Conservation (phyloP, 1,140 invertebrate species). For the Eupristina koningsbergeri region DNA sequence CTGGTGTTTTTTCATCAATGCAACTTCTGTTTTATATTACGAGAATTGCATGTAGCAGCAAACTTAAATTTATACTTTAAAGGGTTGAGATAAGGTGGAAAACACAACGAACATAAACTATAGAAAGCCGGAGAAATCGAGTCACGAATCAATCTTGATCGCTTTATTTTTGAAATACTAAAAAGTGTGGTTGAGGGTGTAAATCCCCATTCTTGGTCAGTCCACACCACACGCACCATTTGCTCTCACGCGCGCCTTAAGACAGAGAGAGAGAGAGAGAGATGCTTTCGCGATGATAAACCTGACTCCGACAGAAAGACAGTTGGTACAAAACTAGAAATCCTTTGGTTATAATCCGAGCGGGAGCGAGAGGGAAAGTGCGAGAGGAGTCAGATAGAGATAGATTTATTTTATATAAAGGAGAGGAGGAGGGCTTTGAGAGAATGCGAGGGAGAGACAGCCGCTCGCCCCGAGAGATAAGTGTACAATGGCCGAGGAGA, state of each 20-base stretch:
- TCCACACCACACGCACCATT: too few species aligned
- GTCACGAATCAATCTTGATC: not conserved
- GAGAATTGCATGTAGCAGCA: too few species aligned
- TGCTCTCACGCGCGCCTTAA: not conserved
- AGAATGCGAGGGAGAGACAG: conserved; percentile 53
- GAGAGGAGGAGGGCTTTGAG: conserved; percentile 50
- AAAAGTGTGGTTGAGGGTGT: conserved; percentile 6
- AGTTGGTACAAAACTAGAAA: conserved; percentile 45
- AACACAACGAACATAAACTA: too few species aligned
- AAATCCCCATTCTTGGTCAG: not conserved
- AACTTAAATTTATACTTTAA: too few species aligned
- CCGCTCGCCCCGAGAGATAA: conserved; percentile 61
- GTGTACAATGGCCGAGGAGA: conserved; percentile 65
- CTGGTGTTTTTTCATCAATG: not conserved
- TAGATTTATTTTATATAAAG: conserved; percentile 51
- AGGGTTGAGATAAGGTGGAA: not conserved
- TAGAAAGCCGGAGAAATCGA: not conserved
- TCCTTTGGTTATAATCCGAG: conserved; percentile 20
- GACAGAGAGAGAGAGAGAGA: not conserved
- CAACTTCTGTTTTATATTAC: not conserved
- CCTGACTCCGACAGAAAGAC: conserved; percentile 2
- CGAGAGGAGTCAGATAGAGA: conserved; percentile 44
- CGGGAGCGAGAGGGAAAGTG: conserved; percentile 8
- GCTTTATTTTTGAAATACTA: conserved; percentile 2
- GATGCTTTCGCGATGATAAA: conserved; percentile 44